Percentiles rank a stretch among this genome's conserved stretches.
Evolutionary conservation across 2,888 invertebrate genomes (phyloP).

Genomic region (Capitulum mitella): DNA sequence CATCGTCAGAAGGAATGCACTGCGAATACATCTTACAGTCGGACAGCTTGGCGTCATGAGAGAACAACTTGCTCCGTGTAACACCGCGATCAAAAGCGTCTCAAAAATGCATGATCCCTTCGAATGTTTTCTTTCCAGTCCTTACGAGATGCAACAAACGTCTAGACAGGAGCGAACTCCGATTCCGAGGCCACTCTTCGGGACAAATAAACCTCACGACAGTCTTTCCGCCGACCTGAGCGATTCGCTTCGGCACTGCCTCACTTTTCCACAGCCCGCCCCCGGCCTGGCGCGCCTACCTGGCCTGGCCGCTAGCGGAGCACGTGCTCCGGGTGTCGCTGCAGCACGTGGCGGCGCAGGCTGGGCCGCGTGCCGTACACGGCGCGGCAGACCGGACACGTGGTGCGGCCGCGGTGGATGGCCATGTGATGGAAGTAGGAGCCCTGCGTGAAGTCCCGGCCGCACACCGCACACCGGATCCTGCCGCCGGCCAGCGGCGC

Average conservation of each 20-base stretch:
- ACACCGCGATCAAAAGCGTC: no score
- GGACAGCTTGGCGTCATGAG: no score
- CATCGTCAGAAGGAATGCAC: no score
- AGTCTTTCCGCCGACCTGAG: no score
- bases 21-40: no score
- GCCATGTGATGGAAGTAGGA: neutral
- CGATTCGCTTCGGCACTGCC: neutral
- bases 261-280: neutral
- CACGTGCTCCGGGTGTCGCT: neutral
- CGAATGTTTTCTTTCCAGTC: no score
- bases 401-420: conserved; percentile 7
- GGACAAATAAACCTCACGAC: no score
- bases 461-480: neutral
- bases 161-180: no score
- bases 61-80: no score
- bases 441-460: neutral
- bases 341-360: conserved; percentile 11
- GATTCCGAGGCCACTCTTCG: no score
- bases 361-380: conserved; percentile 6
- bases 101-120: no score
- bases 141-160: no score
- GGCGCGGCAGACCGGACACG: neutral
- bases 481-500: neutral
- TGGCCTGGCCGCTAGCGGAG: neutral
- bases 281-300: neutral